Evolutionary conservation across 2,797 vertebrate genomes (phyloP).

Genomic region (Anguilla obscura): DNA sequence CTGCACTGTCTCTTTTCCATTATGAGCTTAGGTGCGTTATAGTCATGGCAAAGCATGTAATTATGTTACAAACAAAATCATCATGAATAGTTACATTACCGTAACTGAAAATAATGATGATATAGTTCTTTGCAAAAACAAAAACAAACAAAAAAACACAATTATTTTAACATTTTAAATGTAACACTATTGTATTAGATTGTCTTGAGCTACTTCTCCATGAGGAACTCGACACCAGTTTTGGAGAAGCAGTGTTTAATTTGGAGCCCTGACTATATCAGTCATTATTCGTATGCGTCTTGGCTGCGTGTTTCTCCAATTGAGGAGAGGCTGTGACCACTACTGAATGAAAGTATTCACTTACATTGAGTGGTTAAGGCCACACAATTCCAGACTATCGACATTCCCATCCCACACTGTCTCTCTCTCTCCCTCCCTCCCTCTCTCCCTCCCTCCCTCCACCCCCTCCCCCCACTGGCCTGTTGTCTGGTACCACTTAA

Average conservation of each 20-base stretch:
- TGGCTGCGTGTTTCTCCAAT: neutral
- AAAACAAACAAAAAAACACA: too few species aligned
- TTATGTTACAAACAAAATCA: neutral
- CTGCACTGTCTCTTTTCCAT: neutral
- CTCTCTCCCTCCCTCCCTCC: neutral
- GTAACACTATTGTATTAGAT: neutral
- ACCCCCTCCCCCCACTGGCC: neutral
- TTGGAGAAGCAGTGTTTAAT: neutral
- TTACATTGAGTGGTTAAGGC: neutral
- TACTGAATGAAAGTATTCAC: neutral
- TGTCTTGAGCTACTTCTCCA: neutral
- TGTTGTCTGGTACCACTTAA: neutral
- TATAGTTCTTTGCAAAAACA: neutral
- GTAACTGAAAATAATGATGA: neutral
- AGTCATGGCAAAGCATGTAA: neutral
- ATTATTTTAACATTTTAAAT: too few species aligned
- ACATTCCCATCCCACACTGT: conserved; percentile 18
- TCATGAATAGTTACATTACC: neutral
- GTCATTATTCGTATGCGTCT: neutral
- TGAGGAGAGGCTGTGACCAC: neutral
- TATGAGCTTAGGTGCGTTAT: neutral
- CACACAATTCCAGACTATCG: conserved; percentile 5
- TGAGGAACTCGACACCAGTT: neutral
- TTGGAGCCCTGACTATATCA: neutral
- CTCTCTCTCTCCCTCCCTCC: neutral